Evolutionary conservation across 2,797 vertebrate species (phyloP), one percentile per base, ranked within the genome.

Genomic region (Huso huso): DNA sequence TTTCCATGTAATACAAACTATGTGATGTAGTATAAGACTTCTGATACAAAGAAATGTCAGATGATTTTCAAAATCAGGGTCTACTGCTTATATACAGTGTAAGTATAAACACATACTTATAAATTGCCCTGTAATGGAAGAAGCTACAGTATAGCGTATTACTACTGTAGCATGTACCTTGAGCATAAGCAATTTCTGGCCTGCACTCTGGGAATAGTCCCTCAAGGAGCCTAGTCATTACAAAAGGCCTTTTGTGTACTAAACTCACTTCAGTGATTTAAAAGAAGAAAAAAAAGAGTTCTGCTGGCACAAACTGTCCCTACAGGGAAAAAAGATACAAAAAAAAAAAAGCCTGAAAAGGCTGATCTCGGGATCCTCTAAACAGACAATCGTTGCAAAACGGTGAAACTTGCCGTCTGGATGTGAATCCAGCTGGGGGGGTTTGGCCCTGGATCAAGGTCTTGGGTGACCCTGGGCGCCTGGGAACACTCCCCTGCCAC

Each of bases 301-400:
- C 18, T 48, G 4, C 65, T 57, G 64, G 11, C 53, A 48, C 9
- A 57, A 8, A 23, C 9, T 6, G 37, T 8, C 9, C 6, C 23
- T 48, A 18, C 10, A 10, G 4, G 4, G 53, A 15, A 65, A 57
- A 18, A 15, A 59, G n/a, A 15, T n/a, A 13, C 13, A 48, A 57
- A 55, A 59, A 48, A 57, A 55, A 59, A 15, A 59, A 13, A 7
- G 48, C 48, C 65, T n/a, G 11, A 15, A 15, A 65, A 65, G 18
- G 10, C 4, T 37, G 51, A 49, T 57, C 18, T 58, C 12, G 7
- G 6, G 15, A 9, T 66, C 11, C 18, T n/a, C 58, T 66, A 13
- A 60, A 7, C 48, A 66, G 53, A 58, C 65, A 57, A 48, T 58
- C 37, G 55, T 66, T 66, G 65, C 65, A 66, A 66, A 66, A 66